Conservation (phyloP, 2,113 vertebrate species). For the Columba livia region DNA sequence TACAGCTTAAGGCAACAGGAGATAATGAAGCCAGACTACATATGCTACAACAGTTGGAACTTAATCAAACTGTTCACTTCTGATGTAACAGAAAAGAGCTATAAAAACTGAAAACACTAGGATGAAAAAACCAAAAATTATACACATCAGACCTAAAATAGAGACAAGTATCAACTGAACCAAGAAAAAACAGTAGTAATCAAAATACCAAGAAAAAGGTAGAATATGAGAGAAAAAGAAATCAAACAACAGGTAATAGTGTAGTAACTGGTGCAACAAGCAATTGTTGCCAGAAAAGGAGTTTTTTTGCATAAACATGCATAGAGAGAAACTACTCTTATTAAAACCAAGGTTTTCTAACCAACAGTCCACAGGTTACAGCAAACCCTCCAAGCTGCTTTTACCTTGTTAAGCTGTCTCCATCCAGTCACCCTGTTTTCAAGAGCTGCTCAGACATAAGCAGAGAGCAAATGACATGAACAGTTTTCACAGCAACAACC, state of each 20-base stretch:
- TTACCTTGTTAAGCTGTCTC: not conserved
- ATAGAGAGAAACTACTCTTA: not conserved
- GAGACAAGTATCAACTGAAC: not conserved
- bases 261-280: not conserved
- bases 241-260: not conserved
- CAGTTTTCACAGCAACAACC: not conserved
- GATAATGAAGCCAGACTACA: constrained; percentile 52
- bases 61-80: constrained; percentile 30
- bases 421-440: not conserved
- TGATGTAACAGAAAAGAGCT: constrained; percentile 10
- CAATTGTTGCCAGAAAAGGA: not conserved
- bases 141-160: not conserved
- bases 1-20: constrained; percentile 34
- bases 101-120: not conserved
- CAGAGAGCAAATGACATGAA: not conserved
- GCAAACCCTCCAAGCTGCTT: not conserved
- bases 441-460: not conserved
- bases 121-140: not conserved
- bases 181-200: not conserved
- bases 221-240: not conserved
- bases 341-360: not conserved
- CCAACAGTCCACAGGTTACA: not conserved
- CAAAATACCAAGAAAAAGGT: not conserved
- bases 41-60: constrained; percentile 61
- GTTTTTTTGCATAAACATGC: not conserved